Conservation (phyloP, 1,140 invertebrate genomes). For the Caenorhabditis tropicalis region DNA sequence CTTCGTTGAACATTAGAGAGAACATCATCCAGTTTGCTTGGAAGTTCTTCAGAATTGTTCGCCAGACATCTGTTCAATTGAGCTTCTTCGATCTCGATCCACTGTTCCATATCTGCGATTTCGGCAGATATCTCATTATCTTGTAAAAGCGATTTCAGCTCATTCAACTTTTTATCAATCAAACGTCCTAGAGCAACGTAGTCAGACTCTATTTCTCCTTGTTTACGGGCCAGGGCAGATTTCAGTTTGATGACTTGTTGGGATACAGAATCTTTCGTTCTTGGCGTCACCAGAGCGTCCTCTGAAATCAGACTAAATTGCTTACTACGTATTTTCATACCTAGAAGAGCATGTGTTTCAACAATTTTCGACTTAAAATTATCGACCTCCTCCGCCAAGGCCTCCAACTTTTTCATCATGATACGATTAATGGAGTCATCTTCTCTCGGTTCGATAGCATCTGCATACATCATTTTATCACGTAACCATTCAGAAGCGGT, state of each 20-base stretch:
- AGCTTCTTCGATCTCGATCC: background rate
- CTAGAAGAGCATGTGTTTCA: constrained; percentile 13
- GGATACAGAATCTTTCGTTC: background rate
- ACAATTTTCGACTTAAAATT: background rate
- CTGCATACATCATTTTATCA: constrained; percentile 17
- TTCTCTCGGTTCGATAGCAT: background rate
- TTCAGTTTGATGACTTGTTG: constrained; percentile 10
- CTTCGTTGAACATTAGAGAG: constrained; percentile 4
- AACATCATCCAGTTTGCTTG: background rate
- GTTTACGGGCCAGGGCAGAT: background rate
- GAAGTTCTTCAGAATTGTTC: background rate
- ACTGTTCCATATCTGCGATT: constrained; percentile 3
- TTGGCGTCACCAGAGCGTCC: constrained; percentile 3
- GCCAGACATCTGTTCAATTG: background rate
- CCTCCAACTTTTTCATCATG: constrained; percentile 32
- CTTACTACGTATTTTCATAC: background rate
- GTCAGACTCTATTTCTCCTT: constrained; percentile 24
- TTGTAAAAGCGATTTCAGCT: background rate
- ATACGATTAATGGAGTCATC: background rate
- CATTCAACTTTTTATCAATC: background rate
- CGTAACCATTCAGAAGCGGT: background rate
- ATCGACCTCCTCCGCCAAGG: background rate
- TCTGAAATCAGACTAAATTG: background rate
- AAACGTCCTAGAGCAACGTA: background rate
- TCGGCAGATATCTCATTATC: background rate